Evolutionary conservation across 2,113 vertebrate genomes (phyloP), one percentile per base, ranked within the genome.

Genomic region (Eulacestoma nigropectus): DNA sequence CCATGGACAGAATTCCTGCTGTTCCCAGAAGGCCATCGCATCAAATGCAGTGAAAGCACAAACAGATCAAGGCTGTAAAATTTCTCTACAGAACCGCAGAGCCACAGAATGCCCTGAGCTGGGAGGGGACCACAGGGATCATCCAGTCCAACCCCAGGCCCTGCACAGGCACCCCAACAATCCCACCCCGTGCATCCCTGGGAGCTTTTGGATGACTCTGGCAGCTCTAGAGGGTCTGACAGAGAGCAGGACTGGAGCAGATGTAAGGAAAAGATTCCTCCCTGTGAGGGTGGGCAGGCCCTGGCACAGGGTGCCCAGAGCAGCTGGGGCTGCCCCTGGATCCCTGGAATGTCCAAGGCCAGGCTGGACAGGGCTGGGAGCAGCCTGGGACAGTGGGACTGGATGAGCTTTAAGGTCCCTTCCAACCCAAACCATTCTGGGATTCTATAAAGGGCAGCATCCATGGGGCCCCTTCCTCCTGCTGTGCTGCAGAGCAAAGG

Each of bases 361-460:
- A 56, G 50, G 50, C 0, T 53, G 76, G 32, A 53, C 13, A 13
- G 41, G 20, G 50, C 21, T 80, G 2, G 52, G 64, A 69, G 78
- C 53, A 37, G 2, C 64, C 63, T 69, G 65, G 44, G 42, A 15
- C 55, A 59, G 18, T 18, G 53, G 44, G 0, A 23, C 32, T 13
- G 32, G 47, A 1, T 35, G 76, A 1, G 33, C 0, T 73, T 46
- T 27, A 1, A 12, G 3, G 14, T 84, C 39, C 1, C 7, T 84
- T 13, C 39, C 57, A 32, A 7, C 33, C 57, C 68, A 73, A 37
- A 7, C 17, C 39, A 14, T 6, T 2, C 39, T 7, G 33, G 3
- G 33, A 53, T 55, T 73, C 27, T 53, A 6, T 19, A 9, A 69
- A 76, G 17, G 35, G 33, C 11, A 37, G 3, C 9, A 49, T 21